Conservation (phyloP, 2,797 vertebrate species). For the Trachurus trachurus region DNA sequence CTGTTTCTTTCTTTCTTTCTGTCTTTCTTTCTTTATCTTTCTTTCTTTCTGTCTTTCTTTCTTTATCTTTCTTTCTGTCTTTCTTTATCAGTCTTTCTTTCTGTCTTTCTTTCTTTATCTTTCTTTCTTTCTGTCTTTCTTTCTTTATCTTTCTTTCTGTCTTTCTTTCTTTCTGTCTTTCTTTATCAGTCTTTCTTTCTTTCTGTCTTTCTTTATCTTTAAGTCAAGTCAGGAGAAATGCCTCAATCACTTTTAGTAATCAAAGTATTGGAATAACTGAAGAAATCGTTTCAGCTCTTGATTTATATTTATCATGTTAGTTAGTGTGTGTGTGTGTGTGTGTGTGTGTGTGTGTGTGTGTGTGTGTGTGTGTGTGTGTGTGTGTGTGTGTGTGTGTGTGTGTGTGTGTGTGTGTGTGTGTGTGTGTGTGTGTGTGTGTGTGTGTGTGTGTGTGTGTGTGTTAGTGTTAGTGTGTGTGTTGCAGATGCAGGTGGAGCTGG, state of each 20-base stretch:
- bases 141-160: neutral
- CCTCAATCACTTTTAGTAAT: too few species aligned
- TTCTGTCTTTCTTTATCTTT: too few species aligned
- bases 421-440: slow-evolving; percentile 13
- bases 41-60: neutral
- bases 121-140: neutral
- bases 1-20: too few species aligned
- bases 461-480: slow-evolving; percentile 20
- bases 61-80: neutral
- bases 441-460: slow-evolving; percentile 20
- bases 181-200: neutral
- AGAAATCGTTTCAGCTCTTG: too few species aligned
- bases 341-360: neutral
- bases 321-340: too few species aligned
- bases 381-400: too few species aligned
- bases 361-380: neutral
- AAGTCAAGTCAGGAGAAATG: too few species aligned
- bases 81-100: too few species aligned
- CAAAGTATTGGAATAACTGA: too few species aligned
- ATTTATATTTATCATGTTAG: too few species aligned
- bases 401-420: neutral
- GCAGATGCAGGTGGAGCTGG: slow-evolving; percentile 15
- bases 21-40: too few species aligned
- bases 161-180: neutral
- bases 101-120: neutral